phyloP scores from a whole-genome alignment of 2,113 vertebrate species.

The Ariopsis seemanni region DNA sequence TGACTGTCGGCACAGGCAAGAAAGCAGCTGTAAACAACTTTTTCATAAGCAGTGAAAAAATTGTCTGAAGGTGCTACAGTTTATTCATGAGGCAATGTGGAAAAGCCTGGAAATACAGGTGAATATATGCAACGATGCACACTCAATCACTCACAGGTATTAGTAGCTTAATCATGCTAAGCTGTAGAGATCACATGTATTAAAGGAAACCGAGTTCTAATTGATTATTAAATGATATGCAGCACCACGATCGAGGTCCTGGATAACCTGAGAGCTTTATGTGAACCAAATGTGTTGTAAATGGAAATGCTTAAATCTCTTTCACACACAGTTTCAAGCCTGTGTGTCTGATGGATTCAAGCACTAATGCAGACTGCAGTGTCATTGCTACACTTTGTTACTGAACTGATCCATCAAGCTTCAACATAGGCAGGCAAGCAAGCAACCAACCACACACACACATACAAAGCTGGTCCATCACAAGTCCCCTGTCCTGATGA shows the following conservation, averaged over 20 bases:
- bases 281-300: too few relatives aligned
- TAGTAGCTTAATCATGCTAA: neutral
- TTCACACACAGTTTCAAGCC: neutral
- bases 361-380: conserved; percentile 35
- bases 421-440: neutral
- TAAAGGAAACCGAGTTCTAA: neutral
- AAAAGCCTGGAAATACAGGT: neutral
- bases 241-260: neutral
- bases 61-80: neutral
- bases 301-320: neutral
- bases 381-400: conserved; percentile 40
- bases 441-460: conserved; percentile 18
- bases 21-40: conserved; percentile 46
- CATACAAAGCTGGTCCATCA: conserved; percentile 45
- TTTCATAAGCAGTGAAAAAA: conserved; percentile 15
- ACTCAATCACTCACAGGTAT: neutral
- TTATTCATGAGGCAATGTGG: neutral
- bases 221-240: neutral
- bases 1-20: conserved; percentile 34
- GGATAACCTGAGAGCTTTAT: neutral
- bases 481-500: conserved; percentile 8
- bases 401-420: conserved; percentile 44
- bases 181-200: neutral
- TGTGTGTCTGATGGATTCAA: conserved; percentile 43
- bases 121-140: neutral